Evolutionary conservation across 2,797 vertebrate species (phyloP).

Genomic region (Ctenopoma kingsleyae): DNA sequence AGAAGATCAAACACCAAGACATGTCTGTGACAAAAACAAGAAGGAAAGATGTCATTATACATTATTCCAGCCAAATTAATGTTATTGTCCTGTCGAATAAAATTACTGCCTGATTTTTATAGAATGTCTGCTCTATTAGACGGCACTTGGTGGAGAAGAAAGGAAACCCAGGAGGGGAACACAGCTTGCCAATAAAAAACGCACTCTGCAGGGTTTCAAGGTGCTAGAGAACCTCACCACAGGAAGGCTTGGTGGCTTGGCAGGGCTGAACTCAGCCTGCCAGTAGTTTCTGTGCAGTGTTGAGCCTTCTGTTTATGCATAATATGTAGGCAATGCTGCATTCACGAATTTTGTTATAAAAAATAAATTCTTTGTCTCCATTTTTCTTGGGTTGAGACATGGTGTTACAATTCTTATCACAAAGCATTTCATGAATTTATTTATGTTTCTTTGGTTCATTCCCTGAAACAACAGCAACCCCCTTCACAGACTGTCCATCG

Average conservation of each 20-base stretch:
- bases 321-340: slow-evolving; percentile 50
- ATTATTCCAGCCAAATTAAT: slow-evolving; percentile 50
- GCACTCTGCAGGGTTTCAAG: slow-evolving; percentile 67
- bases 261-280: slow-evolving; percentile 63
- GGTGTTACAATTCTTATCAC: slow-evolving; percentile 45
- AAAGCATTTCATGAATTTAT: slow-evolving; percentile 70
- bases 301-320: slow-evolving; percentile 63
- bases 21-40: background rate
- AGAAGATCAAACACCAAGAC: slow-evolving; percentile 37
- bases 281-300: slow-evolving; percentile 56
- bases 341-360: slow-evolving; percentile 35
- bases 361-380: slow-evolving; percentile 48
- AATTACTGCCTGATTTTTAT: slow-evolving; percentile 47
- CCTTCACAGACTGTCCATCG: slow-evolving; percentile 46
- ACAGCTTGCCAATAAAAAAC: slow-evolving; percentile 56
- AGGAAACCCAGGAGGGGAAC: slow-evolving; percentile 44
- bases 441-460: slow-evolving; percentile 44
- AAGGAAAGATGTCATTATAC: slow-evolving; percentile 38
- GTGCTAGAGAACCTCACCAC: slow-evolving; percentile 65
- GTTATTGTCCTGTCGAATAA: slow-evolving; percentile 46
- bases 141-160: slow-evolving; percentile 52
- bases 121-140: slow-evolving; percentile 53
- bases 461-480: slow-evolving; percentile 14
- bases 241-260: slow-evolving; percentile 71
- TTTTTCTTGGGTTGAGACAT: slow-evolving; percentile 18